Evolutionary conservation across 2,113 vertebrate species (phyloP), one percentile per base, ranked within the genome.

Genomic region (Herpailurus yagouaroundi): DNA sequence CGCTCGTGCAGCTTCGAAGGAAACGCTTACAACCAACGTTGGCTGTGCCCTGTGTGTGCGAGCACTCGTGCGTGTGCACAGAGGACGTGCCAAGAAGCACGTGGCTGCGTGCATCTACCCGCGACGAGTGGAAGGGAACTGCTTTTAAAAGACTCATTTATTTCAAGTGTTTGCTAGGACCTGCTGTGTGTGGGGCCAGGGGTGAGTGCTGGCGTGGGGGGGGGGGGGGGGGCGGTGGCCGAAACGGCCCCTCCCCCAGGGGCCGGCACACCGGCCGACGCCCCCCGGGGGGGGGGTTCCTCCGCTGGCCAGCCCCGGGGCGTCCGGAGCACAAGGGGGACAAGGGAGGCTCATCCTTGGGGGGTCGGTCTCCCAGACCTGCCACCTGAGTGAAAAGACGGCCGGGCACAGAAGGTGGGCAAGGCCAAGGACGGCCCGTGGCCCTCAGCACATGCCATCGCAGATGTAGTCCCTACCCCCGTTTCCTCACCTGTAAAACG

Each of bases 311-410:
- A 41, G 4, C 11, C 10, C 77, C 0, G 0, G 29, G 60, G 14
- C 11, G 1, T 23, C 7, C 16, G 33, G 29, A 18, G 33, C n/a
- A n/a, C 0, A 0, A 3, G 0, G 19, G 10, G n/a, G 5, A 2
- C 5, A 0, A 1, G 31, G 7, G 55, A 31, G n/a, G 27, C 16
- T 36, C 41, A 48, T 12, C 5, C 23, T 7, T 21, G 36, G 38
- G 38, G 33, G 29, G 13, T 27, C 25, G 2, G 31, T 38, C 21
- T 60, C 77, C 33, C 8, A 14, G 69, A 36, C 1, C 2, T 0
- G 3, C 5, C 15, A 18, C 7, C 25, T n/a, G 11, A 63, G 25
- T 64, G 25, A 19, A 45, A 50, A 19, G 18, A 3, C 4, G 2
- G 15, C 14, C 13, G 4, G 79, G 19, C 50, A 4, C 8, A 1